Evolutionary conservation across 2,113 vertebrate genomes (phyloP).

Genomic region (Brachyistius frenatus): DNA sequence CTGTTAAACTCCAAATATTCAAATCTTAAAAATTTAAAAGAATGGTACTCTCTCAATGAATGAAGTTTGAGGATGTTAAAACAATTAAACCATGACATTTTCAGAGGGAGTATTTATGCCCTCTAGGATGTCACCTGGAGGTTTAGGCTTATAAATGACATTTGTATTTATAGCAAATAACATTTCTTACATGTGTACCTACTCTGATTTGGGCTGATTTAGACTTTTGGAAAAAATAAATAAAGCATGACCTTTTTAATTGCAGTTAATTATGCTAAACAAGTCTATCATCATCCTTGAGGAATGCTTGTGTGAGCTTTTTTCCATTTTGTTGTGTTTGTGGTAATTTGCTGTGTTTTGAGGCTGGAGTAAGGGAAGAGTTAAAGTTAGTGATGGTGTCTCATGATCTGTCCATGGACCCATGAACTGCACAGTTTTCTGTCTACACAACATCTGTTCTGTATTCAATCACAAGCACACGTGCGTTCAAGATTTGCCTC

Average conservation of each 20-base stretch:
- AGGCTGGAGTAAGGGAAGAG: background rate
- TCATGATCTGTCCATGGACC: background rate
- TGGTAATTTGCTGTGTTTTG: background rate
- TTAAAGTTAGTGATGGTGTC: background rate
- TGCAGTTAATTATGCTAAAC: background rate
- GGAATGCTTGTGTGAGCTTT: background rate
- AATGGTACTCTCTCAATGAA: too few relatives aligned
- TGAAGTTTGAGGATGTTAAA: too few relatives aligned
- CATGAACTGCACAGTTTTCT: background rate
- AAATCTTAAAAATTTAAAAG: too few relatives aligned
- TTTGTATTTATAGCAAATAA: background rate
- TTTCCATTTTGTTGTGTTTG: background rate
- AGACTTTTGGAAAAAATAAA: background rate
- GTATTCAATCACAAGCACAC: background rate
- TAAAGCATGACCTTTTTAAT: slow-evolving; percentile 3
- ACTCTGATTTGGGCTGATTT: background rate
- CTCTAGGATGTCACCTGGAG: too few relatives aligned
- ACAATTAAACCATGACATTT: too few relatives aligned
- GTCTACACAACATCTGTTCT: background rate
- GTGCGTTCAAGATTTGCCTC: background rate
- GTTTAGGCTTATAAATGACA: too few relatives aligned
- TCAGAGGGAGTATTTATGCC: too few relatives aligned
- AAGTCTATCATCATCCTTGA: background rate
- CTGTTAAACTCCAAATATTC: too few relatives aligned
- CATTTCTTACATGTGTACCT: background rate